A percentile compares a stretch with the other conserved stretches of the same genome.
Conservation (phyloP, 1,140 invertebrate genomes). For the Coboldia fuscipes region DNA sequence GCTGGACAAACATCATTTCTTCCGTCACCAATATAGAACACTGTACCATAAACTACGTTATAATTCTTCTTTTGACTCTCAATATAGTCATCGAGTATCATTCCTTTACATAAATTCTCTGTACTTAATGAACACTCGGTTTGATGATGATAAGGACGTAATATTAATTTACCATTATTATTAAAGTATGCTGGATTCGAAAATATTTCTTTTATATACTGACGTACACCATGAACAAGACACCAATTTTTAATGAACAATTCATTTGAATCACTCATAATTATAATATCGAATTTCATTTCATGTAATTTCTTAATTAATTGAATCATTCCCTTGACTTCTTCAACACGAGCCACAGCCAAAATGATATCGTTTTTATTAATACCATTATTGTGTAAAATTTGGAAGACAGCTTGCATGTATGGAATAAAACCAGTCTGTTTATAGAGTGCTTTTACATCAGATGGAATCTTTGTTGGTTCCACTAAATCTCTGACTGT, state of each 20-base stretch:
- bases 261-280: slow-evolving; percentile 66
- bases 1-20: slow-evolving; percentile 58
- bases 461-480: slow-evolving; percentile 13
- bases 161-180: slow-evolving; percentile 28
- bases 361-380: slow-evolving; percentile 15
- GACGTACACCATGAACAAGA: slow-evolving; percentile 25
- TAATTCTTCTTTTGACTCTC: slow-evolving; percentile 18
- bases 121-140: slow-evolving; percentile 45
- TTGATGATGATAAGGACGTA: slow-evolving; percentile 46
- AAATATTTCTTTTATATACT: slow-evolving; percentile 35
- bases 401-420: slow-evolving; percentile 47
- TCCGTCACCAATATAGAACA: slow-evolving; percentile 58
- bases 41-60: slow-evolving; percentile 28
- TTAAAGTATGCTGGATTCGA: slow-evolving; percentile 57
- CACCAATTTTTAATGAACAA: slow-evolving; percentile 50
- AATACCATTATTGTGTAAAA: slow-evolving; percentile 32
- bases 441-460: slow-evolving; percentile 28
- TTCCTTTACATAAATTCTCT: slow-evolving; percentile 56
- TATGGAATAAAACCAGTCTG: slow-evolving; percentile 44
- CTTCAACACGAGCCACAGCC: slow-evolving; percentile 30
- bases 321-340: slow-evolving; percentile 35
- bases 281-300: slow-evolving; percentile 41
- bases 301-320: slow-evolving; percentile 31
- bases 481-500: slow-evolving; percentile 36
- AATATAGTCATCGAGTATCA: slow-evolving; percentile 41